Evolutionary conservation across 2,113 vertebrate species (phyloP), one percentile per base, ranked within the genome.

Genomic region (Arvicanthis niloticus): DNA sequence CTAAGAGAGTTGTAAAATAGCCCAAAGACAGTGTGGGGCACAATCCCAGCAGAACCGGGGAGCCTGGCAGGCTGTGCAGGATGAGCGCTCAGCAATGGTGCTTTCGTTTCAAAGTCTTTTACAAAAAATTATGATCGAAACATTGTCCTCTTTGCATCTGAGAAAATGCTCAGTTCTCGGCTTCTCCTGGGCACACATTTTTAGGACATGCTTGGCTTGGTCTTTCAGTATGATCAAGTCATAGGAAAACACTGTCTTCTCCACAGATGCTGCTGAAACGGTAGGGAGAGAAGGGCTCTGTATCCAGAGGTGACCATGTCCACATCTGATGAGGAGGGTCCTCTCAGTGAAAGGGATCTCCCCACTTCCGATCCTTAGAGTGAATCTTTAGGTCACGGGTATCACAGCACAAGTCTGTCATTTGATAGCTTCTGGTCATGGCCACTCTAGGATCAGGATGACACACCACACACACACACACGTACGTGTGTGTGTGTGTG

Each of bases 101-200:
- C 40, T 40, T 70, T 37, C 40, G 88, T 81, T 96, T 91, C 87
- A 60, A 85, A 91, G 82, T 40, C 77, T 92, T 67, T 93, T 37
- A 89, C 65, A 96, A 2, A 76, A 45, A 19, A 68, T 77, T 76
- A 11, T 94, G 62, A 73, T 29, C 73, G 81, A 97, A 82, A 86
- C 82, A 67, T 0, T 37, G 19, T 29, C 11, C 67, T 82, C 73
- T 17, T 16, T 48, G 75, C 78, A 73, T 42, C 17, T 29, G 80
- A 68, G 42, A 40, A 8, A 67, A 89, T 51, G 21, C 51, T 73
- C 1, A 37, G 13, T 65, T 85, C 42, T 78, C 53, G 31, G n/a
- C 68, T 51, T 12, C 92, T 65, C 40, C 5, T 58, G 29, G 58
- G 5, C 21, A 56, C 15, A 87, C 21, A 6, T 0, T 48, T 37